These are phyloP conservation scores for Lagocephalus sceleratus DNA, from an alignment of 2,797 vertebrate species.

Conservation along the genomic window DNA sequence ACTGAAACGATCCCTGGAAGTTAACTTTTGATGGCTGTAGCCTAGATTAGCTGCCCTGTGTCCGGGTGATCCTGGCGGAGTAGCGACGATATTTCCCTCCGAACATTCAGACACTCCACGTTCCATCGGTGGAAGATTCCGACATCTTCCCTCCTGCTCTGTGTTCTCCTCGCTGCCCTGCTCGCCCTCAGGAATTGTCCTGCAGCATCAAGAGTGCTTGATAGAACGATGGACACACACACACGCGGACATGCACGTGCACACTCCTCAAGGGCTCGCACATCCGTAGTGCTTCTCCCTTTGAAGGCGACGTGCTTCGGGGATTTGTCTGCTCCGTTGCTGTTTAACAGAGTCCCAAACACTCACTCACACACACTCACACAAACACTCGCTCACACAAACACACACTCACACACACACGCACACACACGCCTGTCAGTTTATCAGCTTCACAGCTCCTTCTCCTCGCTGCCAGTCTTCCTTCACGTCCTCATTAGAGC, in stretches of 20 bases:
- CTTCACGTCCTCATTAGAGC: neutral
- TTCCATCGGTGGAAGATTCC: no score
- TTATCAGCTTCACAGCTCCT: slow-evolving; percentile 30
- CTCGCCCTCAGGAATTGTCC: slow-evolving; percentile 15
- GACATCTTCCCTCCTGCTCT: slow-evolving; percentile 6
- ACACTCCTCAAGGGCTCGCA: neutral
- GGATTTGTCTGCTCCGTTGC: slow-evolving; percentile 52
- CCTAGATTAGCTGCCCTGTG: no score
- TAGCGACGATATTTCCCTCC: no score
- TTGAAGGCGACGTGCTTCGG: slow-evolving; percentile 47
- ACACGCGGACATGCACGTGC: slow-evolving; percentile 1
- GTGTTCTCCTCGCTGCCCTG: slow-evolving; percentile 13
- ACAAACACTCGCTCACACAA: slow-evolving; percentile 1
- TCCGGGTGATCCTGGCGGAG: no score
- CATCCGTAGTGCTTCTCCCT: slow-evolving; percentile 21
- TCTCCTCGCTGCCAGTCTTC: neutral
- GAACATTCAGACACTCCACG: no score
- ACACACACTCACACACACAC: slow-evolving; percentile 6
- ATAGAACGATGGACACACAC: slow-evolving; percentile 3
- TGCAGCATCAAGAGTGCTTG: slow-evolving; percentile 12
- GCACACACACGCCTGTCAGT: slow-evolving; percentile 27
- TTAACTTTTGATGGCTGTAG: no score
- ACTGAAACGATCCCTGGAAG: no score
- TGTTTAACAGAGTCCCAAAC: slow-evolving; percentile 55
- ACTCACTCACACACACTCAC: slow-evolving; percentile 22